phyloP scores from a whole-genome alignment of 2,113 vertebrate species.

The Natator depressus region DNA sequence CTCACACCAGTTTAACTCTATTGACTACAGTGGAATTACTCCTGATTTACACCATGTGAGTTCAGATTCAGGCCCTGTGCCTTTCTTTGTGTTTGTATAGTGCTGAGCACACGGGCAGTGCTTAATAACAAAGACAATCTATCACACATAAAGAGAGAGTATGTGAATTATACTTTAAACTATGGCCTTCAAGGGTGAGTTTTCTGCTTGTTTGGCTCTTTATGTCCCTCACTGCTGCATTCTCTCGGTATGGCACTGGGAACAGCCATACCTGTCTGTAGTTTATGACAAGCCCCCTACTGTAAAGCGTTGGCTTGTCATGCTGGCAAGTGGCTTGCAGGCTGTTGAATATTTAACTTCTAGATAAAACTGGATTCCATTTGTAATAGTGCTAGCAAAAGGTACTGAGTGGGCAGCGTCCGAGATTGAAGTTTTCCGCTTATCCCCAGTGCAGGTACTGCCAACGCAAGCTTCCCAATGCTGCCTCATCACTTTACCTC shows the following conservation, averaged over 20 bases:
- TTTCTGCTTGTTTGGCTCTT: not conserved
- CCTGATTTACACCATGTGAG: rapidly evolving
- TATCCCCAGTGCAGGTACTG: not conserved
- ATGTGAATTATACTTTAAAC: not conserved
- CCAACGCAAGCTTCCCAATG: not conserved
- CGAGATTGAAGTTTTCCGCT: not conserved
- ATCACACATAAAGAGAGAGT: not conserved
- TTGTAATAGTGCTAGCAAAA: not conserved
- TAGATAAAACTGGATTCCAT: not conserved
- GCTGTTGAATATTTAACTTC: not conserved
- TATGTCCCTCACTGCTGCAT: not conserved
- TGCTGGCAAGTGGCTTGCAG: not conserved
- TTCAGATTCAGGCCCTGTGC: not conserved
- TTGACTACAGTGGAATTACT: not conserved
- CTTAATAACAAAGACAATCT: not conserved
- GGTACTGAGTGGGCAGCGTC: not conserved
- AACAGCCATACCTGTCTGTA: not conserved
- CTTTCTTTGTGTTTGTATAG: not conserved
- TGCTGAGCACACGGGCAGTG: not conserved
- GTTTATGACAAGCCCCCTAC: not conserved
- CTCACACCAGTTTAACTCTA: not conserved
- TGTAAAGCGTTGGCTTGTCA: not conserved
- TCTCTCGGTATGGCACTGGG: not conserved
- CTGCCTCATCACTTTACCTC: not conserved
- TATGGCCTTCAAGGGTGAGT: not conserved